A percentile compares a stretch with the other conserved stretches of the same genome.
Conservation (phyloP, 2,797 vertebrate genomes). For the Sebastes kiyomatsui region DNA sequence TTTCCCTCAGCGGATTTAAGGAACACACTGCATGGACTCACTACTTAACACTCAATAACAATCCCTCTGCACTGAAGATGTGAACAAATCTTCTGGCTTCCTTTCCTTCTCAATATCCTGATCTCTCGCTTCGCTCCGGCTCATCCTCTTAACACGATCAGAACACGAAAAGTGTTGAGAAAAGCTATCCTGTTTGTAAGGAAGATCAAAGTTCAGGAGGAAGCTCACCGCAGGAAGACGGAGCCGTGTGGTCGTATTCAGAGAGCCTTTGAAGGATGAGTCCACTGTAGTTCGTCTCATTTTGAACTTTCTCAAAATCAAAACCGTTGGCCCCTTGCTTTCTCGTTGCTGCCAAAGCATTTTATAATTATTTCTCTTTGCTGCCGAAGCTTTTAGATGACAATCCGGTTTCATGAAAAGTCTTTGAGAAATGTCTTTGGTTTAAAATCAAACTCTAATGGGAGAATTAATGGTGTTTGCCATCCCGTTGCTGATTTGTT, state of each 20-base stretch:
- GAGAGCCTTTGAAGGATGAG: neutral
- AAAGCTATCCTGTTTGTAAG: neutral
- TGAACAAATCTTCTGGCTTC: neutral
- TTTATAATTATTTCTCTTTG: neutral
- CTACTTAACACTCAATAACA: conserved; percentile 7
- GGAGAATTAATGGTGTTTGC: conserved; percentile 19
- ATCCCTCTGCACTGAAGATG: neutral
- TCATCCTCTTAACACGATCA: neutral
- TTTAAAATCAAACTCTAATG: conserved; percentile 17
- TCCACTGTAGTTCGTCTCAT: neutral
- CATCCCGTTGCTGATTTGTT: conserved; percentile 1
- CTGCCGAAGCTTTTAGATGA: neutral
- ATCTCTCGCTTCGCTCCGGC: neutral
- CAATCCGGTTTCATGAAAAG: neutral
- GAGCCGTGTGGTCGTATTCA: neutral
- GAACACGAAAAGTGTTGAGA: neutral
- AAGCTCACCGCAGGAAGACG: neutral
- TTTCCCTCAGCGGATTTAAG: neutral
- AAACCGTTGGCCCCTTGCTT: neutral
- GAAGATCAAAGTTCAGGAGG: neutral
- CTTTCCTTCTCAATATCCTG: neutral
- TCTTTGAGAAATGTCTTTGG: neutral
- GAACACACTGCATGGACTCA: neutral
- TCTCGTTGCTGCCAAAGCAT: neutral
- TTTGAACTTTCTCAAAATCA: neutral